Base-by-base conservation (phyloP, 2,888 invertebrate species). In the Emmelina monodactyla region DNA sequence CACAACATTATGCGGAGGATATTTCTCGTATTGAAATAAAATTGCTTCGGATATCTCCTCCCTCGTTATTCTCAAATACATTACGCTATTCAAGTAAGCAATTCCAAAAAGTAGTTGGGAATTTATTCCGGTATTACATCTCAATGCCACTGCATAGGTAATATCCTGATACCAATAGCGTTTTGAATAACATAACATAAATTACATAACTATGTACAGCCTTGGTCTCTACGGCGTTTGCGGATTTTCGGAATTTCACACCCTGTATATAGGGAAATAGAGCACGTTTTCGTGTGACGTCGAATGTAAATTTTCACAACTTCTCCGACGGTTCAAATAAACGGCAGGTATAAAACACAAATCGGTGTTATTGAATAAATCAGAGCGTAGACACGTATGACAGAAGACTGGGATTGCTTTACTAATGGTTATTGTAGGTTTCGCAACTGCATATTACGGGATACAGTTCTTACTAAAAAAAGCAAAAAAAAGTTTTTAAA, bases 281-380 rank as follows among this genome's bases (percentile, higher is more conserved):
- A 10, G 11, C 11, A 7, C 25, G 11, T 4, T 25, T 25, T 25
- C 11, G 6, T 7, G n/a, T 25, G n/a, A 25, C n/a, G 30, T 37
- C 34, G 28, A 22, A 31, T 19, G 28, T 38, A 37, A 31, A 33
- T 33, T 22, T 36, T 28, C 16, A 13, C 25, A 19, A 32, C 33
- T 25, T 25, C 32, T 35, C 39, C 35, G 30, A 34, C 31, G 37
- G 37, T 38, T 34, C 33, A 35, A 40, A 40, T 39, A 44, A 44
- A 38, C 39, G 39, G 19, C 35, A 37, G 42, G 34, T 42, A 44
- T 44, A 37, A 40, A 41, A 44, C 40, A 38, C 42, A 41, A 42
- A 44, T 44, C 39, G 42, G 39, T 34, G 37, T 40, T 42, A 42
- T 44, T 44, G 44, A 44, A 44, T 44, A 42, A 39, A 44, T 44